Evolutionary conservation across 2,113 vertebrate genomes (phyloP).

Genomic region (Sylvia atricapilla): DNA sequence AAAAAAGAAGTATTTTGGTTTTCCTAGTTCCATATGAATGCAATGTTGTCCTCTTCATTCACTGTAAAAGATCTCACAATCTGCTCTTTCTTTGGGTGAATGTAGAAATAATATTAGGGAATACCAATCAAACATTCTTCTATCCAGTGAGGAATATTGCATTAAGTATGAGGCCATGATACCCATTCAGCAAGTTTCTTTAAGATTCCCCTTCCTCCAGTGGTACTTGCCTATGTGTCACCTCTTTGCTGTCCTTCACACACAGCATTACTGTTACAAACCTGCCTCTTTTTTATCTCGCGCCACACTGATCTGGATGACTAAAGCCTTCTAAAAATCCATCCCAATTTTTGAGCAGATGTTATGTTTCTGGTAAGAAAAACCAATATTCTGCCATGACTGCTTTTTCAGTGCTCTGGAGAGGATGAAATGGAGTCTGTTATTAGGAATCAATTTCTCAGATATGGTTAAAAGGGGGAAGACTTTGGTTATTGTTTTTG

Average conservation of each 20-base stretch:
- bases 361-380: background rate
- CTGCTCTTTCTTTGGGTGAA: background rate
- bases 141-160: background rate
- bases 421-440: background rate
- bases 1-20: background rate
- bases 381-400: background rate
- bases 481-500: background rate
- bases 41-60: background rate
- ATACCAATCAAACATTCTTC: background rate
- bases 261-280: background rate
- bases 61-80: background rate
- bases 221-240: background rate
- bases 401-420: background rate
- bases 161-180: background rate
- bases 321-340: background rate
- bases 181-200: background rate
- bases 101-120: background rate
- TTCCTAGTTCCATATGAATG: background rate
- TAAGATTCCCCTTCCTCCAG: background rate
- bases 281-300: background rate
- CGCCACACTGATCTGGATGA: background rate
- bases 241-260: background rate
- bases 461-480: background rate
- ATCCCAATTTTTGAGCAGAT: background rate
- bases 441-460: background rate